phyloP scores from a whole-genome alignment of 1,140 invertebrate genomes.

The Cheumatopsyche charites region DNA sequence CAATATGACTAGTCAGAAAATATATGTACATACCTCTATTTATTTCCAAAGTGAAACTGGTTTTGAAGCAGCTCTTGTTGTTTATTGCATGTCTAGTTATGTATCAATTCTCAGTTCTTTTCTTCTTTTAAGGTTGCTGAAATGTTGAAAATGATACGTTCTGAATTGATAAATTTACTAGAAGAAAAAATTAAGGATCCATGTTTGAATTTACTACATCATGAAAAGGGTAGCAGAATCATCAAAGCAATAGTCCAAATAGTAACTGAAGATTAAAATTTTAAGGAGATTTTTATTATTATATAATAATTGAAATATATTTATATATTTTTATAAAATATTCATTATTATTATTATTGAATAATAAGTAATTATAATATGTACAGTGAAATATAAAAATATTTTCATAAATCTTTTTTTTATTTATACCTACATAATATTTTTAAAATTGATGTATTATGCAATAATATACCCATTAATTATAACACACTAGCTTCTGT shows the following conservation, averaged over 20 bases:
- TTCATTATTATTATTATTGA: too few species aligned
- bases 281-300: background rate
- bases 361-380: background rate
- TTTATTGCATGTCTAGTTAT: too few species aligned
- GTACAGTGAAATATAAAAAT: background rate
- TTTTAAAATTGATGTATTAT: too few species aligned
- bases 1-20: too few species aligned
- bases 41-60: too few species aligned
- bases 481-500: too few species aligned
- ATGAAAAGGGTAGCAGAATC: conserved; percentile 77
- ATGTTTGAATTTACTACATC: conserved; percentile 74
- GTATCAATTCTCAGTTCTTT: conserved; percentile 12
- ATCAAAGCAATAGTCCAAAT: conserved; percentile 79
- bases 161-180: conserved; percentile 75
- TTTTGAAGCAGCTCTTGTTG: too few species aligned
- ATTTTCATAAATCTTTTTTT: background rate
- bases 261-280: conserved; percentile 63
- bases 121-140: conserved; percentile 68
- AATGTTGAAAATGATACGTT: conserved; percentile 74
- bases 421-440: too few species aligned
- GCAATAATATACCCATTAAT: too few species aligned
- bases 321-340: conserved; percentile 15
- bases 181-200: conserved; percentile 84
- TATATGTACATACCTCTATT: too few species aligned
- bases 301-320: conserved; percentile 9